Percentiles rank a stretch among this genome's conserved stretches.
phyloP scores from a whole-genome alignment of 2,113 vertebrate genomes.

The Acinonyx jubatus region DNA sequence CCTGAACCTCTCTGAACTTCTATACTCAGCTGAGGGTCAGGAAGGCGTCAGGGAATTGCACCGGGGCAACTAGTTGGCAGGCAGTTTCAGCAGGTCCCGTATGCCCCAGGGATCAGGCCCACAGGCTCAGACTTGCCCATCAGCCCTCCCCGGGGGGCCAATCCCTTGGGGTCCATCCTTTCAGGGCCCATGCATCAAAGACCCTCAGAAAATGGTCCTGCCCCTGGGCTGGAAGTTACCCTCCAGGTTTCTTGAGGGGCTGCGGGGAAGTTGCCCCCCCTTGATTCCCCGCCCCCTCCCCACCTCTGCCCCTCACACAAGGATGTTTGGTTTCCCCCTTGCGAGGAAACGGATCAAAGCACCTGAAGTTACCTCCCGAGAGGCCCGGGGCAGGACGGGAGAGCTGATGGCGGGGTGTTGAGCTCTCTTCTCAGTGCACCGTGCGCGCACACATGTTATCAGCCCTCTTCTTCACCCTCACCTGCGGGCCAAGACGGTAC shows the following conservation, averaged over 20 bases:
- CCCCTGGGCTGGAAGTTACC: background rate
- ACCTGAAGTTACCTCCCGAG: background rate
- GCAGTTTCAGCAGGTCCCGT: background rate
- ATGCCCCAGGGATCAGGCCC: background rate
- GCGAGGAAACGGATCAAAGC: conserved; percentile 19
- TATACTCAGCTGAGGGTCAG: background rate
- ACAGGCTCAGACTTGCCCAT: background rate
- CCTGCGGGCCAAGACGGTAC: background rate
- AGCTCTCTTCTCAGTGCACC: background rate
- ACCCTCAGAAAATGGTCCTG: background rate
- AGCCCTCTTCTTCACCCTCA: background rate
- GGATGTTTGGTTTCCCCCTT: background rate
- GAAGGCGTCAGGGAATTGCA: background rate
- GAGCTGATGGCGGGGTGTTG: background rate
- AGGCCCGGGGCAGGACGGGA: background rate
- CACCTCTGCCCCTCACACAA: accelerated
- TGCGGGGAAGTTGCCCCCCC: background rate
- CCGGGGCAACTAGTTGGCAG: too few relatives aligned
- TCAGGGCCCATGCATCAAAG: background rate
- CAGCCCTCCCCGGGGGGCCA: background rate
- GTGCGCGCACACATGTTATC: accelerated
- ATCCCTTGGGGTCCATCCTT: background rate
- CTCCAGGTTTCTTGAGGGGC: background rate
- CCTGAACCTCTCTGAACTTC: background rate
- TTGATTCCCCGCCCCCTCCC: background rate